Conservation (phyloP, 35 echinoderm and acorn worm genomes). For the Acanthaster planci region DNA sequence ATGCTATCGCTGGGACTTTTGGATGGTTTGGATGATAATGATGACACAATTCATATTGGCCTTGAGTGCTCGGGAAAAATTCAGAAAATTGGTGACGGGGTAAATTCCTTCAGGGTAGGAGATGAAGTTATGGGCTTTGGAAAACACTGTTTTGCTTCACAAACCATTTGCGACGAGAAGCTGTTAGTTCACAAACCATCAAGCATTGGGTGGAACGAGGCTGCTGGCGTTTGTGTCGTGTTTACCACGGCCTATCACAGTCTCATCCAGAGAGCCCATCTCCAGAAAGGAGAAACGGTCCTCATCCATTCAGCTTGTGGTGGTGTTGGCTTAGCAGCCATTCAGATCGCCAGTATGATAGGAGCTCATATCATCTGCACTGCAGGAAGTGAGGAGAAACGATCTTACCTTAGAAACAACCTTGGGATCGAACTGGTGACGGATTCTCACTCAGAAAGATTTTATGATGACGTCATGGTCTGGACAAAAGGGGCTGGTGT, state of each 20-base stretch:
- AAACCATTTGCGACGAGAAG: conserved; percentile 28
- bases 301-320: conserved; percentile 53
- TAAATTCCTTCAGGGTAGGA: conserved; percentile 26
- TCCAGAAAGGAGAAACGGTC: conserved; percentile 58
- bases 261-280: conserved; percentile 69
- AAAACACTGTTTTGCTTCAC: conserved; percentile 59
- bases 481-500: conserved; percentile 47
- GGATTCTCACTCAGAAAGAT: conserved; percentile 17
- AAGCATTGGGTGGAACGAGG: conserved; percentile 37
- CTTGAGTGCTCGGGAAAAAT: conserved; percentile 62
- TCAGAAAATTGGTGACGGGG: conserved; percentile 63
- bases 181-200: conserved; percentile 64
- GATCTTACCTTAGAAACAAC: conserved; percentile 1
- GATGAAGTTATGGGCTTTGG: conserved; percentile 72
- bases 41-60: conserved; percentile 6
- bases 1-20: conserved; percentile 24
- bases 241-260: conserved; percentile 72
- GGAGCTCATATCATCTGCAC: conserved; percentile 65
- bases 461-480: conserved; percentile 46
- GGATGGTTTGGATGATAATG: conserved; percentile 5
- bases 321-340: conserved; percentile 47
- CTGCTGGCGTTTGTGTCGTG: conserved; percentile 45
- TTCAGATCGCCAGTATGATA: conserved; percentile 52
- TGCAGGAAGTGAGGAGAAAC: conserved; percentile 30
- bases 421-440: conserved; percentile 20